Evolutionary conservation across 2,888 invertebrate species (phyloP), one percentile per base, ranked within the genome.

Genomic region (Ophion ellenae): DNA sequence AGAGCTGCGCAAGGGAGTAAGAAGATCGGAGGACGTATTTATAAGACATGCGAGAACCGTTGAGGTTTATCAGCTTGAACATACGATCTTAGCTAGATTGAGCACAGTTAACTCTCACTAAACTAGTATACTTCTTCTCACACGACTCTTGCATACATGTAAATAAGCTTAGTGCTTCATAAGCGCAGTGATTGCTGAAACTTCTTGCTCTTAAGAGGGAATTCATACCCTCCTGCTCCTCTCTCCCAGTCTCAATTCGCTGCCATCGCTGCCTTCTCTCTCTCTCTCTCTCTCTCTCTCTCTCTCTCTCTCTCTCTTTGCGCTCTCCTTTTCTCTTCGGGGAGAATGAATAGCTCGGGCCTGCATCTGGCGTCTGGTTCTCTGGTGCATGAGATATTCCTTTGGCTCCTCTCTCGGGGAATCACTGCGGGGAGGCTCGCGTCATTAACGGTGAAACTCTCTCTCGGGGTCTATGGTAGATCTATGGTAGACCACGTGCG

Each of bases 401-500:
- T 69, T 40, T 69, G 81, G 80, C 69, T 81, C 83, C 71, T 83
- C 84, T 73, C 81, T 70, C 77, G 69, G 82, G 66, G 77, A 69
- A 83, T 82, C 64, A 36, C 75, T 24, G 47, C 80, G 70, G 57
- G 84, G 70, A 32, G 64, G 70, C 24, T 70, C 66, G 45, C 70
- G 80, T 88, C 88, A 87, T 89, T 88, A 89, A 89, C 87, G 89
- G 89, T 89, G 89, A 89, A 88, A 90, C 88, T 88, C 83, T 83
- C 85, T 77, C 36, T 53, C 14, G 53, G 57, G 45, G 14, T 76
- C 53, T 66, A 47, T 24, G 61, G 61, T 61, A 61, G 61, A 61
- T 61, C 61, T 53, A 53, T 24, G 66, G 47, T 36, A 36, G 53
- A 76, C 45, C 10, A 64, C 24, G 32, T 45, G 63, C 17, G 32